phyloP scores from a whole-genome alignment of 2,113 vertebrate genomes.

The Prionailurus viverrinus region DNA sequence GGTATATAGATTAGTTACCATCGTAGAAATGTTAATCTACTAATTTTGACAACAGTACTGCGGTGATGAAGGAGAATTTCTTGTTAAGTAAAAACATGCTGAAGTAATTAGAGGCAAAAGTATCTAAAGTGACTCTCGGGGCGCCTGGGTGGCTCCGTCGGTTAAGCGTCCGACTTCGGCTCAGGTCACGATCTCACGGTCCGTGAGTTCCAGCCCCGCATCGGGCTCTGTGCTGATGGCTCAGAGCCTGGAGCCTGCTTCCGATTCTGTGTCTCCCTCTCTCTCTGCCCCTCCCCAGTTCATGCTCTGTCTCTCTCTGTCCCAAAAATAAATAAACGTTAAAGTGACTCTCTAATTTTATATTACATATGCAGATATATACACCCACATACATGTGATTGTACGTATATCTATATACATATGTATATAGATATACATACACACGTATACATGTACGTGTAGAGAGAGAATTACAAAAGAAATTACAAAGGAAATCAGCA shows the following conservation, averaged over 20 bases:
- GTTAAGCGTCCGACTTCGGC: too few relatives aligned
- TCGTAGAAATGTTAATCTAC: neutral
- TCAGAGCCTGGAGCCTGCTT: too few relatives aligned
- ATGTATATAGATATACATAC: too few relatives aligned
- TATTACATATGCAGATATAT: neutral
- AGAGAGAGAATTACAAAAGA: neutral
- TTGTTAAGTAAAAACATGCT: neutral
- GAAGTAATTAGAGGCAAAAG: neutral
- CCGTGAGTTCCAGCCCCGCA: too few relatives aligned
- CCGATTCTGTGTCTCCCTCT: too few relatives aligned
- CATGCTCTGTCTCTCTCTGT: too few relatives aligned
- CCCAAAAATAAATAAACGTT: neutral
- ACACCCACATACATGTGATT: neutral
- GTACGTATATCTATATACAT: too few relatives aligned
- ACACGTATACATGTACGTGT: fast-evolving
- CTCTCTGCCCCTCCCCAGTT: too few relatives aligned
- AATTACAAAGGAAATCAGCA: neutral
- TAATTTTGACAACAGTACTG: neutral
- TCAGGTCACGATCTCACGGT: too few relatives aligned
- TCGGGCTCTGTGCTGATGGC: too few relatives aligned
- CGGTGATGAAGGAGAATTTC: neutral
- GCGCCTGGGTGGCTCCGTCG: too few relatives aligned
- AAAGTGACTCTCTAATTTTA: neutral
- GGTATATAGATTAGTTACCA: neutral
- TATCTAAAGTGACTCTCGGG: neutral